Evolutionary conservation across 2,888 invertebrate species (phyloP), one percentile per base, ranked within the genome.

Genomic region (Gryllus longicercus): DNA sequence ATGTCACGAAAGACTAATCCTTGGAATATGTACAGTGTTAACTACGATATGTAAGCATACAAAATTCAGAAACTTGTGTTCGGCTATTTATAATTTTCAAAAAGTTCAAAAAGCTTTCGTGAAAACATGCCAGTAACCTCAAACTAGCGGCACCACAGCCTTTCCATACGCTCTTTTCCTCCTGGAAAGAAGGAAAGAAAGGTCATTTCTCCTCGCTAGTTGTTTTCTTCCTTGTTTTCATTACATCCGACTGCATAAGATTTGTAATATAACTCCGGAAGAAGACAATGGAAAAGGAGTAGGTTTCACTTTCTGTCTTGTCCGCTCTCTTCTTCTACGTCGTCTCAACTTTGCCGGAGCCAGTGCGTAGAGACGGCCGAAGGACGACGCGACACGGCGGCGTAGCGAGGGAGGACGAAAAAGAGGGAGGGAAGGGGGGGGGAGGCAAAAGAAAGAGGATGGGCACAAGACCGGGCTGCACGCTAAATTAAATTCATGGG

Each of bases 141-240:
- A 38, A 38, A 38, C 38, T 38, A 8, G 38, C 8, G 38, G 38
- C 38, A 38, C 8, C 38, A 38, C 8, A 38, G 38, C 1, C 38
- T 38, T 38, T 38, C 38, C 38, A 8, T 38, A 38, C 38, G 38
- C 5, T 38, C 38, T 38, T 38, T 38, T 38, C 38, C 38, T 8
- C 38, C 38, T 38, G 38, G 5, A 38, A 8, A 38, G 8, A 38
- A 8, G 38, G 38, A 5, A 63, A 63, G n/a, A 14, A n/a, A 63
- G 63, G 16, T 63, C 63, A 63, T 14, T 63, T n/a, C n/a, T 63
- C n/a, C 63, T 63, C 8, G 38, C 63, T 63, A 63, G 63, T 63
- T 63, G n/a, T 63, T 63, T 63, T 63, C 63, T 63, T 63, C 63
- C 63, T 63, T 63, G 63, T 63, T 63, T 63, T 63, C 63, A 63